Conservation (phyloP, 2,888 invertebrate species). For the Drosophila atripex region DNA sequence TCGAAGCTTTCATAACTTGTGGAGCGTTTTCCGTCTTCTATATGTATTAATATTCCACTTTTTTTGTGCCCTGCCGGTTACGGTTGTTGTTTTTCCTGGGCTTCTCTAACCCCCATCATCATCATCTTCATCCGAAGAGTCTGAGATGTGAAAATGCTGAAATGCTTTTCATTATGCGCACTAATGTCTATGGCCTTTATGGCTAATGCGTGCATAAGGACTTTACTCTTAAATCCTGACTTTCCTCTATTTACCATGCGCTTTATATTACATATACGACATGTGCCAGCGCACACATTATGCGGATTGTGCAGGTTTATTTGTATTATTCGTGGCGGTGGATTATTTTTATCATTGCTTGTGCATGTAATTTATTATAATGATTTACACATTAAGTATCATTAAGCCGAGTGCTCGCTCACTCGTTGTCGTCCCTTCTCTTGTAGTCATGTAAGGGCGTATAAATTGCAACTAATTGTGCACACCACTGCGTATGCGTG, state of each 20-base stretch:
- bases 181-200: constrained; percentile 69
- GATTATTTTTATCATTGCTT: constrained; percentile 53
- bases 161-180: constrained; percentile 62
- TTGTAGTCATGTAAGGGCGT: constrained; percentile 9
- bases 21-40: constrained; percentile 25
- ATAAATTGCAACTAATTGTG: constrained; percentile 55
- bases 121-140: constrained; percentile 31
- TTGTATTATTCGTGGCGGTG: constrained; percentile 45
- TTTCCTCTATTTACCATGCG: constrained; percentile 31
- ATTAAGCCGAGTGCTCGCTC: constrained; percentile 43
- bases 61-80: constrained; percentile 28
- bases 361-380: constrained; percentile 68
- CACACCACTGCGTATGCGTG: constrained; percentile 48
- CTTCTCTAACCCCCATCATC: constrained; percentile 11
- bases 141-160: constrained; percentile 45
- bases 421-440: not conserved
- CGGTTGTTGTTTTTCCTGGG: constrained; percentile 37
- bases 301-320: constrained; percentile 50
- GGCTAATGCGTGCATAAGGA: constrained; percentile 58
- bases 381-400: constrained; percentile 57
- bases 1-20: constrained; percentile 60
- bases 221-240: constrained; percentile 42
- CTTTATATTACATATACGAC: constrained; percentile 7
- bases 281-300: constrained; percentile 49
- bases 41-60: constrained; percentile 1